Conservation (phyloP, 2,888 invertebrate genomes). For the Nemapogon koenigi region DNA sequence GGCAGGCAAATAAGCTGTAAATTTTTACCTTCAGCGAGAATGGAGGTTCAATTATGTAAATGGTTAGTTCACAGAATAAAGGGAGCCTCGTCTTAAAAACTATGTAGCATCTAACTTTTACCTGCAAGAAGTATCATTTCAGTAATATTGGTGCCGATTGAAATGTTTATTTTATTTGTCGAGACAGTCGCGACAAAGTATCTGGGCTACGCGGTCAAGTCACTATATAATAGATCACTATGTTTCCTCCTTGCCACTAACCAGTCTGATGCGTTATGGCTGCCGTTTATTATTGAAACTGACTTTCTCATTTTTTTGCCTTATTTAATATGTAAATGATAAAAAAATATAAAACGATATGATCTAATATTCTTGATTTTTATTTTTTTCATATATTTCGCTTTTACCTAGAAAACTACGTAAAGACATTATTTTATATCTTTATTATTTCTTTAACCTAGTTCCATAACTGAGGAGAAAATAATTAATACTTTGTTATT, state of each 20-base stretch:
- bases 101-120: not conserved
- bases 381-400: no score
- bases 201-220: conserved; percentile 6
- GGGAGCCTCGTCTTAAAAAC: not conserved
- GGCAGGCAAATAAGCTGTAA: no score
- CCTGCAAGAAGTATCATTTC: not conserved
- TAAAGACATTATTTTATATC: no score
- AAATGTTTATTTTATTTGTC: conserved; percentile 2
- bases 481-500: no score
- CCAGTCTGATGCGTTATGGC: no score
- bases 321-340: no score
- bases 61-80: not conserved
- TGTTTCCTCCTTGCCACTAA: conserved; percentile 6
- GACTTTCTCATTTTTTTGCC: no score
- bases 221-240: conserved; percentile 9
- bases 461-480: no score
- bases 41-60: not conserved
- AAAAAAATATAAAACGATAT: no score
- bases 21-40: not conserved
- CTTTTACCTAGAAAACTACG: no score
- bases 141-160: not conserved
- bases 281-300: not conserved
- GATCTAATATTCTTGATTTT: no score
- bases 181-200: conserved; percentile 2
- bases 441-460: no score